Evolutionary conservation across 2,797 vertebrate species (phyloP).

Genomic region (Helicolenus hilgendorfi): DNA sequence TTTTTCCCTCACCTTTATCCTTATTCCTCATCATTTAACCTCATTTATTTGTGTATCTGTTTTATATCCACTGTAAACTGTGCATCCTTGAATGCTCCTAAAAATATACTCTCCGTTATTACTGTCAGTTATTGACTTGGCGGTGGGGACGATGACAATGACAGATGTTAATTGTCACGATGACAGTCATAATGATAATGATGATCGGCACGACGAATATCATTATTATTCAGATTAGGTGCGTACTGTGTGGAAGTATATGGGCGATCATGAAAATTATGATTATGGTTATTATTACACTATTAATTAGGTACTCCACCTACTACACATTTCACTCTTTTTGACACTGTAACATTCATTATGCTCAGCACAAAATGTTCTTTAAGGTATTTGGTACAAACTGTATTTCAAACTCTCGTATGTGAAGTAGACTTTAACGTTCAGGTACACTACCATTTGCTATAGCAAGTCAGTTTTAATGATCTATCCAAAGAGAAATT

Average conservation of each 20-base stretch:
- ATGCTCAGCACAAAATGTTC: background rate
- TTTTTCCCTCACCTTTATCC: too few species aligned
- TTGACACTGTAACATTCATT: background rate
- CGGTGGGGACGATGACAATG: background rate
- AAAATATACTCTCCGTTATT: background rate
- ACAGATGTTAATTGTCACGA: background rate
- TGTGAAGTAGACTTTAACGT: background rate
- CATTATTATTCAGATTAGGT: background rate
- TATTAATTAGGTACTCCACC: background rate
- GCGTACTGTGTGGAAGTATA: background rate
- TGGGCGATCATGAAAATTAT: background rate
- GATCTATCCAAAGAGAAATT: too few species aligned
- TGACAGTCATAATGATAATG: background rate
- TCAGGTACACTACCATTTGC: background rate
- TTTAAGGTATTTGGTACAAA: background rate
- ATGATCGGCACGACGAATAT: background rate
- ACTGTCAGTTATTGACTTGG: background rate
- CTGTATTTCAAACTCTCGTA: background rate
- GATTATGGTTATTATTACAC: background rate
- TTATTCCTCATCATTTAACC: background rate
- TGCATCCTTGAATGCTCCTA: background rate
- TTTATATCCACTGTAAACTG: background rate
- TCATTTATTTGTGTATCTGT: background rate
- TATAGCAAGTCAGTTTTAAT: background rate
- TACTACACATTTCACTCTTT: background rate